Evolutionary conservation across 2,888 invertebrate genomes (phyloP).

Genomic region (Epinotia bilunana): DNA sequence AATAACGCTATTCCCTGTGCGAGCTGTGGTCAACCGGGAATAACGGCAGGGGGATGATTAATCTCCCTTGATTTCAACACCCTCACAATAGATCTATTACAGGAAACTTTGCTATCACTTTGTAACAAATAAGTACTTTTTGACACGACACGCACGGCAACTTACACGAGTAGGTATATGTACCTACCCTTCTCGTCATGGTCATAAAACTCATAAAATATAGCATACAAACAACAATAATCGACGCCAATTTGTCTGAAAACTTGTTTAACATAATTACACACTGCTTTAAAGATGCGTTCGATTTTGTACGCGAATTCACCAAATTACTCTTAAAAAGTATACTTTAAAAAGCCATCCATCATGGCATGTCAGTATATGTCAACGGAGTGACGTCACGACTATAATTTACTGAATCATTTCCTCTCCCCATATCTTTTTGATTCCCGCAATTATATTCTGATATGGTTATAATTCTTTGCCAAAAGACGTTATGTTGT

Average conservation of each 20-base stretch:
- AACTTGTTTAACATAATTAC: slow-evolving; percentile 47
- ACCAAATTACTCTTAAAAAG: slow-evolving; percentile 41
- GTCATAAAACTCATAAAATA: slow-evolving; percentile 52
- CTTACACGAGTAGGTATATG: background rate
- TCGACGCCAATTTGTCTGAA: slow-evolving; percentile 48
- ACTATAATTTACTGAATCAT: slow-evolving; percentile 17
- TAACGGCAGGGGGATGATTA: too few species aligned
- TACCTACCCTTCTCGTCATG: slow-evolving; percentile 26
- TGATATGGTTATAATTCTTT: slow-evolving; percentile 37
- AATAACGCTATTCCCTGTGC: too few species aligned
- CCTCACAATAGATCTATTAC: background rate
- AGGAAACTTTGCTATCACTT: slow-evolving; percentile 3
- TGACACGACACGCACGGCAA: slow-evolving; percentile 21
- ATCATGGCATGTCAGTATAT: slow-evolving; percentile 44
- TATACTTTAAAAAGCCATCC: slow-evolving; percentile 51
- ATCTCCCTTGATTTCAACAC: background rate
- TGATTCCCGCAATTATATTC: slow-evolving; percentile 33
- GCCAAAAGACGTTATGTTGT: slow-evolving; percentile 15
- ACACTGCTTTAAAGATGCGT: slow-evolving; percentile 44
- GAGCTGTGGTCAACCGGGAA: too few species aligned
- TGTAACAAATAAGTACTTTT: background rate
- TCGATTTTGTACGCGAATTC: slow-evolving; percentile 22
- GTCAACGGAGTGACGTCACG: slow-evolving; percentile 30
- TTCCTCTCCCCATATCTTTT: slow-evolving; percentile 26
- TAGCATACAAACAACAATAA: slow-evolving; percentile 50